These are phyloP conservation scores for Campylomormyrus tamandua DNA, from an alignment of 2,113 vertebrate genomes.

Conservation along the genomic window DNA sequence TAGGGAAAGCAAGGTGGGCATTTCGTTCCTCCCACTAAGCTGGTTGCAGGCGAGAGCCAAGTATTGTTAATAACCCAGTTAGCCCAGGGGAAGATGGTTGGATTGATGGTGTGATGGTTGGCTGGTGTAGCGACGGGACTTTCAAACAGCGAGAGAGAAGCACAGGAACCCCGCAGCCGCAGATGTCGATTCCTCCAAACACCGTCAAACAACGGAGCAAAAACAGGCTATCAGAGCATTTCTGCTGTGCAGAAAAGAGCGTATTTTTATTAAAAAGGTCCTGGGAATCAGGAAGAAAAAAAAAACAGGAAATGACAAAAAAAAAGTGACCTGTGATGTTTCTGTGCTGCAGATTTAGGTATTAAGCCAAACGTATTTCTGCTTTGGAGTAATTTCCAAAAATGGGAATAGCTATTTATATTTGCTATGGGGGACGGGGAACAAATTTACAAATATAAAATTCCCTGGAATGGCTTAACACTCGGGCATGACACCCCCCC, in stretches of 20 bases:
- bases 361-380: background rate
- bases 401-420: background rate
- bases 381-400: background rate
- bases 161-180: background rate
- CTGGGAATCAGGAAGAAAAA: background rate
- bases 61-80: background rate
- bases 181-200: background rate
- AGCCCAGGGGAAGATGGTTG: background rate
- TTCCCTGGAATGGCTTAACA: background rate
- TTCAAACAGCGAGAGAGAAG: background rate
- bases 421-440: background rate
- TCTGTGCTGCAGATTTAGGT: background rate
- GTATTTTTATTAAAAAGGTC: background rate
- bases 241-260: background rate
- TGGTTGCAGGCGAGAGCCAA: background rate
- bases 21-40: background rate
- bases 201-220: background rate
- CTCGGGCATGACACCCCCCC: background rate
- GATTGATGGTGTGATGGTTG: slow-evolving; percentile 6
- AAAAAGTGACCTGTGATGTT: too few relatives aligned
- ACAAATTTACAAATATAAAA: background rate
- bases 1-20: background rate
- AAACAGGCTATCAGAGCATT: background rate
- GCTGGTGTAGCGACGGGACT: background rate
- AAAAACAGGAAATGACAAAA: background rate